Percentiles rank a stretch among this genome's conserved stretches.
Evolutionary conservation across 2,888 invertebrate genomes (phyloP).

Genomic region (Nesidiocoris tenuis): DNA sequence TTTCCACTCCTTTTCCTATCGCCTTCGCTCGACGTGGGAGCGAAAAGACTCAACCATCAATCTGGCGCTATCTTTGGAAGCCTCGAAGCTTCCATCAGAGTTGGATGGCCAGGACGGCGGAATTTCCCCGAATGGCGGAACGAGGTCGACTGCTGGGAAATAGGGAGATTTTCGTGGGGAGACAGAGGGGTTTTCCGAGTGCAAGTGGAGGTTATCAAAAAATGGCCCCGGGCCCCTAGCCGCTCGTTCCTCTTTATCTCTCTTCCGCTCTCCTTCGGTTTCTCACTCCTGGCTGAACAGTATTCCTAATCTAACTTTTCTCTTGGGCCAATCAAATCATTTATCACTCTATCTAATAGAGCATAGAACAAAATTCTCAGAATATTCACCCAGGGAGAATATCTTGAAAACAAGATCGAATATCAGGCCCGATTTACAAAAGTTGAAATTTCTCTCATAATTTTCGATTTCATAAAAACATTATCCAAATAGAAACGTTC

Average conservation of each 20-base stretch:
- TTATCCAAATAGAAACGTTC: too few species aligned
- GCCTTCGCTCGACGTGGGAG: not conserved
- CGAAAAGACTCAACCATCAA: not conserved
- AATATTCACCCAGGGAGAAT: too few species aligned
- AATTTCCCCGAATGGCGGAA: not conserved
- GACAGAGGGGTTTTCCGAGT: not conserved
- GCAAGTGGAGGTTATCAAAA: not conserved
- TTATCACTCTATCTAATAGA: too few species aligned
- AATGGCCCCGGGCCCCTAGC: not conserved
- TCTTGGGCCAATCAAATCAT: too few species aligned
- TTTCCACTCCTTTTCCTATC: not conserved
- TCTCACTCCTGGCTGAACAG: too few species aligned
- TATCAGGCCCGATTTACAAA: too few species aligned
- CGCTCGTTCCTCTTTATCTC: not conserved
- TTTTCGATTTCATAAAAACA: too few species aligned
- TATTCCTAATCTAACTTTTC: too few species aligned
- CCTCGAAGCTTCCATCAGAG: not conserved
- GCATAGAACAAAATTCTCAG: too few species aligned
- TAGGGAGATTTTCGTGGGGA: not conserved
- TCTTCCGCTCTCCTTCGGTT: too few species aligned
- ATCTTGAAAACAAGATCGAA: too few species aligned
- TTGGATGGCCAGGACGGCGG: not conserved
- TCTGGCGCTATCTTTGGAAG: not conserved
- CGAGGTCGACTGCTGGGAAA: not conserved
- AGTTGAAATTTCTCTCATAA: too few species aligned